Percentiles rank a stretch among this genome's conserved stretches.
phyloP scores from a whole-genome alignment of 2,888 invertebrate genomes.

The Troides helena region DNA sequence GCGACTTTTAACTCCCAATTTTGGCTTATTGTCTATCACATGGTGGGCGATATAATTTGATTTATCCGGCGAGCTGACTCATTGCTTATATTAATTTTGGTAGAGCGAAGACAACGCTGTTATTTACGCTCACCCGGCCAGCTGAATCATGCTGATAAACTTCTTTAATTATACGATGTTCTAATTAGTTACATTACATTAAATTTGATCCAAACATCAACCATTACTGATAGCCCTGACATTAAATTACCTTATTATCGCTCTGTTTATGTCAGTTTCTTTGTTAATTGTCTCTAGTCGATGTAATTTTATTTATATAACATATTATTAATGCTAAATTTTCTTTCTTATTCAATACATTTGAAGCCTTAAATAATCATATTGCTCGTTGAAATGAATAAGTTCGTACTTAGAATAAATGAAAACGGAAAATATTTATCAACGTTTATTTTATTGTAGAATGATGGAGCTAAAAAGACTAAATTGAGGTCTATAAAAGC shows the following conservation, averaged over 20 bases:
- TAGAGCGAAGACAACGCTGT: conserved; percentile 58
- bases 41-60: conserved; percentile 68
- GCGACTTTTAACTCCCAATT: conserved; percentile 71
- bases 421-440: too few relatives aligned
- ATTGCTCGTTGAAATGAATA: too few relatives aligned
- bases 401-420: too few relatives aligned
- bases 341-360: not conserved
- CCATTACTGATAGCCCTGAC: conserved; percentile 5
- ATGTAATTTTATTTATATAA: not conserved
- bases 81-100: conserved; percentile 72
- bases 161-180: conserved; percentile 29
- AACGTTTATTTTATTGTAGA: too few relatives aligned
- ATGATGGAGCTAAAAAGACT: too few relatives aligned
- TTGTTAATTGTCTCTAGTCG: not conserved
- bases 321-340: not conserved
- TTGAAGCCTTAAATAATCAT: too few relatives aligned
- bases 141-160: conserved; percentile 55
- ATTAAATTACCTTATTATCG: conserved; percentile 11
- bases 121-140: conserved; percentile 42
- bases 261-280: conserved; percentile 2
- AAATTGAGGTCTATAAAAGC: too few relatives aligned
- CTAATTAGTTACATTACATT: conserved; percentile 26
- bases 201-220: conserved; percentile 13
- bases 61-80: conserved; percentile 67
- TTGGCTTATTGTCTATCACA: conserved; percentile 65